phyloP scores from a whole-genome alignment of 2,113 vertebrate genomes.

The Motacilla tschutschensis region DNA sequence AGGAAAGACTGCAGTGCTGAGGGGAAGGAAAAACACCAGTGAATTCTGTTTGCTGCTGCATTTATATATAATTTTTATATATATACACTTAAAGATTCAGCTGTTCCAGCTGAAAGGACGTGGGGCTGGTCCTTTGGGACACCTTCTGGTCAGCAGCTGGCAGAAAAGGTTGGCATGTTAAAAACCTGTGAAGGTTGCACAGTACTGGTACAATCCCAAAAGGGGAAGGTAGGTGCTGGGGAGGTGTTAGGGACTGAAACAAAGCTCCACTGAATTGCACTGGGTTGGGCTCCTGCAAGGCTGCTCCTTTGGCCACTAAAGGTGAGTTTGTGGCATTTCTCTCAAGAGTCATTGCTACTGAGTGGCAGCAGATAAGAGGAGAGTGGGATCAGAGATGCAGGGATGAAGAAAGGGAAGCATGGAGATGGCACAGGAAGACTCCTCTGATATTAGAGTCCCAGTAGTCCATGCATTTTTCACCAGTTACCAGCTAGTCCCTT shows the following conservation, averaged over 20 bases:
- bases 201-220: not conserved
- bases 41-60: constrained; percentile 20
- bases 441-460: constrained; percentile 34
- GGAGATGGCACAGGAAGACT: not conserved
- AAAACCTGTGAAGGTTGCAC: constrained; percentile 20
- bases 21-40: not conserved
- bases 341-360: not conserved
- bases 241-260: not conserved
- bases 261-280: not conserved
- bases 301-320: not conserved
- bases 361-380: not conserved
- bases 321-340: not conserved
- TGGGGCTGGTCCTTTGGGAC: constrained; percentile 13
- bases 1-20: constrained; percentile 93
- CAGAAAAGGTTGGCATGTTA: not conserved
- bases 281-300: not conserved
- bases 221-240: not conserved
- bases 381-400: not conserved
- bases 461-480: constrained; percentile 47
- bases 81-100: constrained; percentile 3
- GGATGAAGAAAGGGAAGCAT: not conserved
- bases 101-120: constrained; percentile 33
- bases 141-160: constrained; percentile 50
- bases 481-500: constrained; percentile 62
- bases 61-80: not conserved